Evolutionary conservation across 2,888 invertebrate genomes (phyloP), one percentile per base, ranked within the genome.

Genomic region (Eulithis testata): DNA sequence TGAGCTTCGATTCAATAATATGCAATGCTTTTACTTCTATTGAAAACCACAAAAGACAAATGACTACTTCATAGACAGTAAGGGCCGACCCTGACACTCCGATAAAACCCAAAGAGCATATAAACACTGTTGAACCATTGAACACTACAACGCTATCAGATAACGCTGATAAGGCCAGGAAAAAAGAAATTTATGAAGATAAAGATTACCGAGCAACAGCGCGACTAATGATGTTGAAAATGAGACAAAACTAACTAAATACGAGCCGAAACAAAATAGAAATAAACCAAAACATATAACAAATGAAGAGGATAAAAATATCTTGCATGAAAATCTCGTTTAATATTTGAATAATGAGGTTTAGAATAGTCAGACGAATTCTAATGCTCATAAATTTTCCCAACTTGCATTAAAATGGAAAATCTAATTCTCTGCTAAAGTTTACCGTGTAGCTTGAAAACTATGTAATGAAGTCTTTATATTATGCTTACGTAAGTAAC

Each of bases 161-260:
- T 65, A 63, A 59, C 40, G 11, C 40, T 55, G 52, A 53, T 44
- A 56, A 36, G 40, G 40, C 14, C 12, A 62, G 56, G 60, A 67
- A 68, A 67, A 62, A 50, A 70, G 59, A 59, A 66, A 66, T 68
- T 72, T 63, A 52, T 14, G 7, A 31, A 62, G 61, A 77, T 70
- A 70, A 69, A 70, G 64, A 66, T 69, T 73, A 56, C 69, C 71
- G 62, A 56, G 63, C 66, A 64, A 56, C 58, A 54, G 47, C 52
- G 63, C 57, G 45, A 69, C 59, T 67, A 70, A 72, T 60, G 68
- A 76, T 62, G 63, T 63, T 67, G 65, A 69, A 70, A 71, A 67
- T 14, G 54, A 65, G 45, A 51, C 68, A 64, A 62, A 72, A 68
- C 54, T 47, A 43, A 8, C 5, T 5, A 14, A 47, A 8, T 47